Base-by-base conservation (phyloP, 2,888 invertebrate species). In the Thymelicus lineola region DNA sequence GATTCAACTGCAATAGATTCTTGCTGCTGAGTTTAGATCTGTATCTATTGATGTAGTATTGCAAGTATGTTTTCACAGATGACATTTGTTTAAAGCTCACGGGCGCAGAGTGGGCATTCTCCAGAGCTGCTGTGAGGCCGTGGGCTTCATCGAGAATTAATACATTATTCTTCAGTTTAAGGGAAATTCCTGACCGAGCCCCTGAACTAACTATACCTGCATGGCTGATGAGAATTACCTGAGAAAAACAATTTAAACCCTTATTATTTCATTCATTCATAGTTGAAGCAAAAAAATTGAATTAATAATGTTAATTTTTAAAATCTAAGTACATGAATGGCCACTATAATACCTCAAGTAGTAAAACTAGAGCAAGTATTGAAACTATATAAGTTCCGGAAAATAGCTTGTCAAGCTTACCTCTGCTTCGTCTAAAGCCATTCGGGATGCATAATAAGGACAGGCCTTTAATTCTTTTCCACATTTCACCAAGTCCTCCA, bases 61-160 rank as follows among this genome's bases (percentile, higher is more conserved):
- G 89, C 14, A 98, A 84, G 80, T 96, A 97, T 2, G 94, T 95
- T 66, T 95, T 94, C 62, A 96, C 95, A 61, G 95, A 90, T 15
- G 94, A 86, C 64, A 97, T 81, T 84, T 98, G 97, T 76, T 93
- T 91, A 0, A 95, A 94, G 0, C 94, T 95, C 14, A 99, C 91
- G 53, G 96, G 96, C 0, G 96, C 95, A 72, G 97, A 97, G 83
- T 99, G 96, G 78, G 99, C 97, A 80, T 96, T 96, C 73, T 97
- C 96, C 75, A 99, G 95, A 0, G 98, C 97, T 73, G 99, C 98
- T 10, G 99, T 91, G 1, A 99, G 94, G 86, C 99, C 99, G 80
- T 99, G 99, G 0, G 99, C 99, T 88, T 99, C 99, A 83, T 99
- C 99, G 17, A 98, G 94, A 71, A 99, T 97, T 0, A 99, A 94